A percentile compares a stretch with the other conserved stretches of the same genome.
These are phyloP conservation scores for Tapirus indicus DNA, from an alignment of 2,797 vertebrate species.

Conservation along the genomic window DNA sequence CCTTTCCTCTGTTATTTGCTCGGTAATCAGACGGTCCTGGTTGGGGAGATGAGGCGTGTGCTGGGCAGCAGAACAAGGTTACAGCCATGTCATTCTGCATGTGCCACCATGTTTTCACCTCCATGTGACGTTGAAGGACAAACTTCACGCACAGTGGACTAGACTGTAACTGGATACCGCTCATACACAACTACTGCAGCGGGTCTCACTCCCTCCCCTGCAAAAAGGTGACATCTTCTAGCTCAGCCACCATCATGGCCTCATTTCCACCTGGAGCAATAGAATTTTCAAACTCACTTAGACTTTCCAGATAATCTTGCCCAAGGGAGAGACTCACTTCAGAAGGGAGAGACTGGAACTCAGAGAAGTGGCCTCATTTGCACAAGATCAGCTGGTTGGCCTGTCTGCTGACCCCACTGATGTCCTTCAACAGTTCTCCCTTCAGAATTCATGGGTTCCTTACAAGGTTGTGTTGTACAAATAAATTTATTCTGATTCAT, in stretches of 20 bases:
- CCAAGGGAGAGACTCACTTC: not conserved
- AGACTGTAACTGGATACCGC: not conserved
- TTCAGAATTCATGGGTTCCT: too few relatives aligned
- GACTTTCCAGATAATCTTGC: not conserved
- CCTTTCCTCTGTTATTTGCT: not conserved
- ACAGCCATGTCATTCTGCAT: fast-evolving
- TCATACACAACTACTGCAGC: not conserved
- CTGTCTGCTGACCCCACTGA: not conserved
- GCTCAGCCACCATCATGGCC: not conserved
- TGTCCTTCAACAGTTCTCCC: not conserved
- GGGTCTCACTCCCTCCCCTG: not conserved
- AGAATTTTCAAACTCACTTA: fast-evolving
- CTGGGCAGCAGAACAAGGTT: fast-evolving
- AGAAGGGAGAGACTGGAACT: not conserved
- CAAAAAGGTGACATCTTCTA: fast-evolving
- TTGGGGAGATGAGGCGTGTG: fast-evolving
- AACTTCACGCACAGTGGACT: not conserved
- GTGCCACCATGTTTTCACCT: not conserved
- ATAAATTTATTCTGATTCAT: not conserved
- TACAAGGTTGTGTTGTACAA: too few relatives aligned
- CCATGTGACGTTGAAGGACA: not conserved
- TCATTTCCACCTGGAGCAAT: not conserved
- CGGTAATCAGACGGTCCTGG: not conserved
- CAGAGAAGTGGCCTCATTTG: fast-evolving
- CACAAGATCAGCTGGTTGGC: not conserved